Evolutionary conservation across 2,797 vertebrate genomes (phyloP).

Genomic region (Psittacula echo): DNA sequence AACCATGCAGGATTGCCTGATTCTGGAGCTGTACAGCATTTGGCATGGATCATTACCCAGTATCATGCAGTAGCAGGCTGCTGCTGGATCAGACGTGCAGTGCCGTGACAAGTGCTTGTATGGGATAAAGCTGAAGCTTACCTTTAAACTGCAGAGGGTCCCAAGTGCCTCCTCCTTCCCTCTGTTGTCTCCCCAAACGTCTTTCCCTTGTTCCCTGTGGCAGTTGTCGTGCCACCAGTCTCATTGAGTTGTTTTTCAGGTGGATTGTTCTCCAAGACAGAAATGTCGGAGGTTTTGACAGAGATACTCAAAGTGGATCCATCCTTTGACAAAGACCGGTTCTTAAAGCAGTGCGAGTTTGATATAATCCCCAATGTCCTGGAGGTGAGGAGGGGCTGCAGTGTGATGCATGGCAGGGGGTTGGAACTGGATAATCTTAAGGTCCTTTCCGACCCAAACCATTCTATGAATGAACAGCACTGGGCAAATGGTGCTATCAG

Average conservation of each 20-base stretch:
- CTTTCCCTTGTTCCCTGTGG: not conserved
- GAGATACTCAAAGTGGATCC: slow-evolving; percentile 94
- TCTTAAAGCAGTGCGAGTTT: slow-evolving; percentile 89
- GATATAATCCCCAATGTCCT: slow-evolving; percentile 96
- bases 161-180: not conserved
- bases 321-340: slow-evolving; percentile 91
- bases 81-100: not conserved
- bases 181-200: not conserved
- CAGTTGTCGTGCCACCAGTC: accelerated
- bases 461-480: not conserved
- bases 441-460: not conserved
- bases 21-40: not conserved
- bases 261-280: slow-evolving; percentile 94
- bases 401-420: not conserved
- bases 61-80: not conserved
- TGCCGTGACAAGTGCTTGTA: not conserved
- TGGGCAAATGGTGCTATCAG: not conserved
- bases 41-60: not conserved
- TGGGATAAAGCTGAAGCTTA: not conserved
- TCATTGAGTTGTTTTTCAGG: slow-evolving; percentile 72
- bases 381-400: slow-evolving; percentile 82
- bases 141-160: not conserved
- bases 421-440: not conserved
- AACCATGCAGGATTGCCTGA: not conserved
- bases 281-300: slow-evolving; percentile 95